These are phyloP conservation scores for Tinamus guttatus DNA, from an alignment of 2,113 vertebrate species.

Conservation along the genomic window DNA sequence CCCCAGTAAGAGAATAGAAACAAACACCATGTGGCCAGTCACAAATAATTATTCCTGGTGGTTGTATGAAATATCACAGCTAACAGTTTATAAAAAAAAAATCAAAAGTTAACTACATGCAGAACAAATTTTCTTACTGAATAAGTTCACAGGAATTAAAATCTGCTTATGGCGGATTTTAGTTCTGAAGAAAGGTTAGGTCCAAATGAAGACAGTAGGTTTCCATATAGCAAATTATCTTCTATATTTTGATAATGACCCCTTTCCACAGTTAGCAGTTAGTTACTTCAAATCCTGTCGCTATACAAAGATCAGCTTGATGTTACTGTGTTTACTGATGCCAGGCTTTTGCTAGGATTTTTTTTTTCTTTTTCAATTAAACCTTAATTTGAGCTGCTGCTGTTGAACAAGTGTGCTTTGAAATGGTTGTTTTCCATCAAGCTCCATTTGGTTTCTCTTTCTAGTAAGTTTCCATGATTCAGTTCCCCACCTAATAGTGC, in stretches of 20 bases:
- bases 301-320: neutral
- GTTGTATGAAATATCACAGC: neutral
- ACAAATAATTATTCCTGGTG: neutral
- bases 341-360: neutral
- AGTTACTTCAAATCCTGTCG: neutral
- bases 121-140: neutral
- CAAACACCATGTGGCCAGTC: neutral
- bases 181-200: neutral
- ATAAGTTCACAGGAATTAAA: neutral
- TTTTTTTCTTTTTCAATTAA: neutral
- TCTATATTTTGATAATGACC: neutral
- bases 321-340: neutral
- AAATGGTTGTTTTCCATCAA: conserved; percentile 26
- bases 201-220: neutral
- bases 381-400: neutral
- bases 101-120: neutral
- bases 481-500: neutral
- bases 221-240: neutral
- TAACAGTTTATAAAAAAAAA: neutral
- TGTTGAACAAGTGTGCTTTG: neutral
- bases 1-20: neutral
- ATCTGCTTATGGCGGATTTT: neutral
- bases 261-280: neutral
- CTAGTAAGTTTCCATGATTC: neutral
- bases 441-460: conserved; percentile 14